Conservation (phyloP, 2,113 vertebrate genomes). For the Tragelaphus imberbis region DNA sequence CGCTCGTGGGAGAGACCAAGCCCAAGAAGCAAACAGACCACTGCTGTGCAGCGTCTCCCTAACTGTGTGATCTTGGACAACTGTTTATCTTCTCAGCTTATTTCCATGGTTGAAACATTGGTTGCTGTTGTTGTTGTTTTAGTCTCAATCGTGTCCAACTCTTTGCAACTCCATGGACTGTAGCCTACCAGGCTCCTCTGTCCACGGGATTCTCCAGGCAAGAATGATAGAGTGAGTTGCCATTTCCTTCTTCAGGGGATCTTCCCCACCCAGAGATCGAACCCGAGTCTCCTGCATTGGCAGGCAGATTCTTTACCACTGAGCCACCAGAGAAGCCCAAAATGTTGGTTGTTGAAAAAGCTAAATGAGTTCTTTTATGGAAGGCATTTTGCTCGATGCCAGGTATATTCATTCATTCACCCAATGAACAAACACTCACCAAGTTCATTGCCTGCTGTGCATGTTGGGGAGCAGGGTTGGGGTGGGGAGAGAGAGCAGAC, state of each 20-base stretch:
- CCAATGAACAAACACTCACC: background rate
- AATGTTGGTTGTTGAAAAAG: background rate
- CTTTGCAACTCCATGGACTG: background rate
- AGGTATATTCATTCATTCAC: background rate
- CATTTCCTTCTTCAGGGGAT: background rate
- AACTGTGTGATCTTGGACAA: background rate
- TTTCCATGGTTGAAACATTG: background rate
- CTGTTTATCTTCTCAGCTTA: background rate
- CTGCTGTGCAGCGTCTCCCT: background rate
- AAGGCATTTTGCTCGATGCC: background rate
- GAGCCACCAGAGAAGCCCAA: background rate
- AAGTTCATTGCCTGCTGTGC: background rate
- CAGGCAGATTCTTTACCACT: background rate
- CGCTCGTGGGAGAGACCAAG: background rate
- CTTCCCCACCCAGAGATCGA: background rate
- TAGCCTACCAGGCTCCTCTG: background rate
- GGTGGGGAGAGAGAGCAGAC: background rate
- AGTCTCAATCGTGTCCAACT: background rate
- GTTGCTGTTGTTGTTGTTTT: background rate
- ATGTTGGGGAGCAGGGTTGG: accelerated
- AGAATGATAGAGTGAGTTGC: background rate
- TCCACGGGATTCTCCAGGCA: background rate
- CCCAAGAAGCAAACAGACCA: background rate
- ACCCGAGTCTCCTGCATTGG: background rate
- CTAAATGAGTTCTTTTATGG: background rate